Conservation (phyloP, 2,888 invertebrate genomes). For the Caenorhabditis plicata region DNA sequence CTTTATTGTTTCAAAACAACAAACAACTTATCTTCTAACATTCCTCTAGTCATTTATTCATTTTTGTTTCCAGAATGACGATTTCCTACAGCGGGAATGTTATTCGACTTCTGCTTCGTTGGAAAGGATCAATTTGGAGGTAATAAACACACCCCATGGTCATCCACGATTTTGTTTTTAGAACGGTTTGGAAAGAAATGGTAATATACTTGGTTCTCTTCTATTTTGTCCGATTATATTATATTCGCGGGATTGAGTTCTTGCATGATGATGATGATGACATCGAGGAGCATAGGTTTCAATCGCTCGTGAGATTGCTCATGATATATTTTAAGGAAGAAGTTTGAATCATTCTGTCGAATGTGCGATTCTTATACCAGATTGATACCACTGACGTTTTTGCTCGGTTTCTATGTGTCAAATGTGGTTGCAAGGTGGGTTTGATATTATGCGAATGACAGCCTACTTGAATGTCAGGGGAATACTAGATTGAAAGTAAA, state of each 20-base stretch:
- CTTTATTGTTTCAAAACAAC: neutral
- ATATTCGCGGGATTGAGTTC: conserved; percentile 34
- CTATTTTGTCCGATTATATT: conserved; percentile 46
- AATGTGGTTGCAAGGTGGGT: conserved; percentile 50
- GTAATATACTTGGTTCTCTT: conserved; percentile 38
- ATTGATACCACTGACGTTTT: conserved; percentile 52
- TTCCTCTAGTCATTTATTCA: conserved; percentile 1
- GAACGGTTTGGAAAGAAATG: conserved; percentile 48
- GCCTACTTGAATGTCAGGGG: too few species aligned
- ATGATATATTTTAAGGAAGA: conserved; percentile 17
- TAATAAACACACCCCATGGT: too few species aligned
- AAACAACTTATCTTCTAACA: neutral
- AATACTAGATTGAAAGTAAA: too few species aligned
- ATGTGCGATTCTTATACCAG: conserved; percentile 51
- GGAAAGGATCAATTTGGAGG: conserved; percentile 55
- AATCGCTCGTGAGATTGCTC: conserved; percentile 3
- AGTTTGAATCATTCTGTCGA: conserved; percentile 35
- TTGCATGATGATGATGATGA: conserved; percentile 35
- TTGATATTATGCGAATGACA: too few species aligned
- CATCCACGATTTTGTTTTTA: conserved; percentile 2
- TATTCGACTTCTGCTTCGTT: conserved; percentile 44
- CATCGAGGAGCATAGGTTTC: conserved; percentile 18
- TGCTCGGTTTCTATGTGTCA: conserved; percentile 56
- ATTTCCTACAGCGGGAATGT: conserved; percentile 53
- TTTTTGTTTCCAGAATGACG: conserved; percentile 33